Conservation (phyloP, 2,888 invertebrate genomes). For the Drosophila mimica region DNA sequence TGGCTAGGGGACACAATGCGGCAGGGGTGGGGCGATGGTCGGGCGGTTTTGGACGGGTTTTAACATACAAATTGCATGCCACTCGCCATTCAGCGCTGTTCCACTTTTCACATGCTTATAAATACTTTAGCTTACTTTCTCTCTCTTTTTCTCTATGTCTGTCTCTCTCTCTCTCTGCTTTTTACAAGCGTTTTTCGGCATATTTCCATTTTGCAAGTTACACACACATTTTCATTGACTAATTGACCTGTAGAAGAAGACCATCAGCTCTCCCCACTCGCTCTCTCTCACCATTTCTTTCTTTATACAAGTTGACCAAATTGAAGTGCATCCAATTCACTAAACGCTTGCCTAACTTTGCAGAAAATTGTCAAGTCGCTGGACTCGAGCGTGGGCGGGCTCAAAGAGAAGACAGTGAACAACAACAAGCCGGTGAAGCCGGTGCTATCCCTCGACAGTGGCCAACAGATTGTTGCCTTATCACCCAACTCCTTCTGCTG, state of each 20-base stretch:
- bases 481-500: slow-evolving; percentile 27
- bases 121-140: slow-evolving; percentile 31
- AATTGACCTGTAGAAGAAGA: slow-evolving; percentile 35
- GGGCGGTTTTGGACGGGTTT: background rate
- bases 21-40: slow-evolving; percentile 2
- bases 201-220: slow-evolving; percentile 32
- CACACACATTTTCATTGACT: slow-evolving; percentile 45
- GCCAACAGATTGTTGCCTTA: slow-evolving; percentile 21
- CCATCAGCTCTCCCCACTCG: background rate
- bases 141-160: slow-evolving; percentile 2
- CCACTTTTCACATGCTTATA: slow-evolving; percentile 55
- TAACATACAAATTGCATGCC: slow-evolving; percentile 70
- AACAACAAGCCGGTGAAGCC: slow-evolving; percentile 84
- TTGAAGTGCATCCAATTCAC: slow-evolving; percentile 39
- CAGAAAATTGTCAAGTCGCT: slow-evolving; percentile 85
- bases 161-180: slow-evolving; percentile 3
- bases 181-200: slow-evolving; percentile 41
- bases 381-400: slow-evolving; percentile 73
- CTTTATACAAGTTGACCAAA: slow-evolving; percentile 23
- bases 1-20: slow-evolving; percentile 1
- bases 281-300: slow-evolving; percentile 3
- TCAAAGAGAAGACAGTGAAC: slow-evolving; percentile 82
- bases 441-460: slow-evolving; percentile 81
- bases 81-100: slow-evolving; percentile 55
- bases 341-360: slow-evolving; percentile 56